phyloP scores from a whole-genome alignment of 2,888 invertebrate genomes.

The Sarcophaga variegata region DNA sequence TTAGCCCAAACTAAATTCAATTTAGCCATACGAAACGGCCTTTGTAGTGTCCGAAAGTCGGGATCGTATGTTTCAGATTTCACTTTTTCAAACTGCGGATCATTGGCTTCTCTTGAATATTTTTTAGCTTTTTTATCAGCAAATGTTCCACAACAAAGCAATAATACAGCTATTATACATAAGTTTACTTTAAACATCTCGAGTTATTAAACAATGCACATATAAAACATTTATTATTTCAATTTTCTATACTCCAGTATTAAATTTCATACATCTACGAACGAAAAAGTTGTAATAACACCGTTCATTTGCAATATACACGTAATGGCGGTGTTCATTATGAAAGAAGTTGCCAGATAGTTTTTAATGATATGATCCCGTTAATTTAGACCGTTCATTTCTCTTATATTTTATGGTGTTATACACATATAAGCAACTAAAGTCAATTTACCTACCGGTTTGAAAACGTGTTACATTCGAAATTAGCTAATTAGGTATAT shows the following conservation, averaged over 20 bases:
- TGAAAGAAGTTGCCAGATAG: background rate
- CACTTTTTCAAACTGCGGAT: slow-evolving; percentile 80
- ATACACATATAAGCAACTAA: background rate
- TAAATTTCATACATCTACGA: background rate
- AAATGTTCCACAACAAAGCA: slow-evolving; percentile 24
- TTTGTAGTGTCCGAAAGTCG: slow-evolving; percentile 88
- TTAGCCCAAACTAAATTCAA: slow-evolving; percentile 94
- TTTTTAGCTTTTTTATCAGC: slow-evolving; percentile 73
- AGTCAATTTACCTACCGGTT: too few species aligned
- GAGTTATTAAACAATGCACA: background rate
- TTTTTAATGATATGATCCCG: background rate
- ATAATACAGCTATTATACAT: slow-evolving; percentile 21
- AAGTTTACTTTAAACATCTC: slow-evolving; percentile 51
- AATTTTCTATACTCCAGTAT: background rate
- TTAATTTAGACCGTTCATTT: background rate
- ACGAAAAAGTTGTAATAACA: background rate
- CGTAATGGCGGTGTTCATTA: slow-evolving; percentile 13
- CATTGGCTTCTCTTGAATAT: slow-evolving; percentile 78
- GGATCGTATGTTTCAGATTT: slow-evolving; percentile 81
- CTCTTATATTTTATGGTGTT: background rate
- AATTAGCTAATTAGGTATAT: too few species aligned
- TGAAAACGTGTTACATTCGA: too few species aligned
- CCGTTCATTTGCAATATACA: slow-evolving; percentile 9
- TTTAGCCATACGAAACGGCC: slow-evolving; percentile 95
- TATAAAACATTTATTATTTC: background rate